These are phyloP conservation scores for Excalfactoria chinensis DNA, from an alignment of 2,113 vertebrate species.

Conservation along the genomic window DNA sequence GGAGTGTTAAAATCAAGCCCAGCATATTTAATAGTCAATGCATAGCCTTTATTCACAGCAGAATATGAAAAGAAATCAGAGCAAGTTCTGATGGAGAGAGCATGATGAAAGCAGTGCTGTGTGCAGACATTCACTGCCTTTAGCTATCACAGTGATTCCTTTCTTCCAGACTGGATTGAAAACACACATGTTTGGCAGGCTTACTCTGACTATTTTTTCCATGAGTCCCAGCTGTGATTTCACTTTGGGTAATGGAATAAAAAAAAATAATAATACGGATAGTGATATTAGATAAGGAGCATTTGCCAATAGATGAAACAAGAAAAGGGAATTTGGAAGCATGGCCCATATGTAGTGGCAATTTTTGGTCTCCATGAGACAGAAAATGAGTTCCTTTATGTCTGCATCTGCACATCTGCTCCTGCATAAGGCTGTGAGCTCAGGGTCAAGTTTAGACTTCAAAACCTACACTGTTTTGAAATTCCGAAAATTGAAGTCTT, in stretches of 20 bases:
- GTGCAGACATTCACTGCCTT: background rate
- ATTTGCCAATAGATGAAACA: background rate
- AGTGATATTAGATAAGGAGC: background rate
- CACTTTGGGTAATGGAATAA: background rate
- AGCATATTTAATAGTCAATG: background rate
- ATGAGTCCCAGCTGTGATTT: background rate
- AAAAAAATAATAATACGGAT: background rate
- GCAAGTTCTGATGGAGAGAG: background rate
- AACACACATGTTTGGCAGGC: background rate
- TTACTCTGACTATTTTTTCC: background rate
- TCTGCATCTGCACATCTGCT: background rate
- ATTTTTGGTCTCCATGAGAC: background rate
- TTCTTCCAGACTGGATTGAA: background rate
- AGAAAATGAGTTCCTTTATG: background rate
- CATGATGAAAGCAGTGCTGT: background rate
- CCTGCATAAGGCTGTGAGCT: background rate
- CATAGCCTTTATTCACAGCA: background rate
- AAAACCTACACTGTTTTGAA: accelerated
- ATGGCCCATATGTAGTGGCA: background rate
- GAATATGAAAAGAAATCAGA: background rate
- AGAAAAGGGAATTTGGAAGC: background rate
- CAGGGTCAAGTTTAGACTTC: background rate
- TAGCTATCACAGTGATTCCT: background rate
- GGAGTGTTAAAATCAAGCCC: background rate
- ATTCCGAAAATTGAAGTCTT: background rate